Evolutionary conservation across 2,888 invertebrate genomes (phyloP), one percentile per base, ranked within the genome.

Genomic region (Ectemnius lituratus): DNA sequence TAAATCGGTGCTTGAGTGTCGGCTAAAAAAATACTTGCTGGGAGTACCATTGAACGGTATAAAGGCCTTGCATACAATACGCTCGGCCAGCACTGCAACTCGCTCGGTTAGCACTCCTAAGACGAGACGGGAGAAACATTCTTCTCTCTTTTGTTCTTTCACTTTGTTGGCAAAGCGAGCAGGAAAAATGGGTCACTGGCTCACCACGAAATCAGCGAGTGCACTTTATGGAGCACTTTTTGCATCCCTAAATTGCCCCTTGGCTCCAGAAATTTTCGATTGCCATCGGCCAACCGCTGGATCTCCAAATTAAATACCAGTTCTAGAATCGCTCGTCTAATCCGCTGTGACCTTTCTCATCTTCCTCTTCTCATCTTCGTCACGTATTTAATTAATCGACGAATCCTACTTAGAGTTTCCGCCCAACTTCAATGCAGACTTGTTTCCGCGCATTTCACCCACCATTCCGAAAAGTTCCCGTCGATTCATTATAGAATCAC

Each of bases 111-210:
- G 57, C 46, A 73, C 66, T 75, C 62, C 62, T 56, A 70, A 69
- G 73, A 57, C 67, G 62, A 37, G 13, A 52, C 13, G 64, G 56
- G 66, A 62, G 73, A 37, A 70, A 70, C 63, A 70, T 67, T 70
- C 62, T 70, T 70, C 75, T 73, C 37, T 37, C 37, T 11, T 72
- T 66, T 73, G 70, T 76, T 70, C 52, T 67, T 67, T 64, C 63
- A 69, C 73, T 67, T 65, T 67, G 61, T 70, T 18, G 61, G 64
- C 60, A 70, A 73, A 67, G 70, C 73, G 64, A 62, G 28, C 49
- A 27, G 52, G 76, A 67, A 73, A 52, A 73, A 73, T 76, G 67
- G 76, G 76, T 76, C 73, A 73, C 56, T 45, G 49, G 60, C 69
- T 45, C 66, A 63, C 62, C 61, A 57, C 61, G 70, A 76, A 73